A percentile compares a stretch with the other conserved stretches of the same genome.
phyloP scores from a whole-genome alignment of 2,797 vertebrate genomes.

The Aulostomus chinensis region DNA sequence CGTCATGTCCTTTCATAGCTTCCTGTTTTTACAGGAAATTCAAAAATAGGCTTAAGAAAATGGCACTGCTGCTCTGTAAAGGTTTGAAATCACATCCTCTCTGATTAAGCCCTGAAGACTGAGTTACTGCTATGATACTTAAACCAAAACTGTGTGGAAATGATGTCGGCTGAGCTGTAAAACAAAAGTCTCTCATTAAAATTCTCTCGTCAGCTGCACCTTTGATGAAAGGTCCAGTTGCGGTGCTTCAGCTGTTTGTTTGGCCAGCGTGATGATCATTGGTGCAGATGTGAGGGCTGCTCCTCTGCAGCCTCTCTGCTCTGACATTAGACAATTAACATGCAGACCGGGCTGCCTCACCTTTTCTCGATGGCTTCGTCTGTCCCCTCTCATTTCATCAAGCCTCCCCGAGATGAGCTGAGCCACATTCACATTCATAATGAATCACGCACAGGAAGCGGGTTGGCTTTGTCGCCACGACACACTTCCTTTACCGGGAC shows the following conservation, averaged over 20 bases:
- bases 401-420: constrained; percentile 46
- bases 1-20: no score
- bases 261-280: constrained; percentile 44
- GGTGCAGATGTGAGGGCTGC: constrained; percentile 43
- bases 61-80: no score
- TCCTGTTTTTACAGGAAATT: no score
- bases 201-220: no score
- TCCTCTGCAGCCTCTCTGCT: constrained; percentile 23
- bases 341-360: constrained; percentile 64
- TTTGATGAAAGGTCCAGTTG: constrained; percentile 18
- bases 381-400: constrained; percentile 58
- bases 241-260: constrained; percentile 1
- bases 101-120: no score
- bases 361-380: constrained; percentile 60
- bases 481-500: constrained; percentile 43
- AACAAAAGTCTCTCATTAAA: no score
- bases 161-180: no score
- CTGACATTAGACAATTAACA: constrained; percentile 71
- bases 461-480: constrained; percentile 36
- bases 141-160: no score
- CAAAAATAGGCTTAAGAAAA: no score
- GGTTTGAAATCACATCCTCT: no score
- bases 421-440: constrained; percentile 49
- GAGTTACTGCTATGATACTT: no score
- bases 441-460: constrained; percentile 46